A percentile compares a stretch with the other conserved stretches of the same genome.
These are phyloP conservation scores for Pseudomugil tenellus DNA, from an alignment of 2,797 vertebrate genomes.

Conservation along the genomic window DNA sequence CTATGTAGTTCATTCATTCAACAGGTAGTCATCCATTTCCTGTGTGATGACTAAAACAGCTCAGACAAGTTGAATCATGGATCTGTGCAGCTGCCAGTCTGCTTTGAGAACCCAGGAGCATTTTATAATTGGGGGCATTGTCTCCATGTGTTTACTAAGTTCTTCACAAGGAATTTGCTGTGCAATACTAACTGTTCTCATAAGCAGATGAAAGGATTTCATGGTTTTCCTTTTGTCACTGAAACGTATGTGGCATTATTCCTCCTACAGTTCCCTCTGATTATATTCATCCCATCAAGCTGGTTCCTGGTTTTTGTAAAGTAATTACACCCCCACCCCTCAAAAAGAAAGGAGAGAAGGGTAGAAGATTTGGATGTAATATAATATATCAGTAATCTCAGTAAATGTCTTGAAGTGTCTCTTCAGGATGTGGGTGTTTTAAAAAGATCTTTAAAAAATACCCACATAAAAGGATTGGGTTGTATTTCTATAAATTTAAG, in stretches of 20 bases:
- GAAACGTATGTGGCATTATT: slow-evolving; percentile 21
- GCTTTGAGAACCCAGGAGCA: slow-evolving; percentile 16
- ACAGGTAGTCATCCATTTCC: slow-evolving; percentile 29
- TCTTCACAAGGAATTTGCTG: neutral
- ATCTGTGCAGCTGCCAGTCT: slow-evolving; percentile 35
- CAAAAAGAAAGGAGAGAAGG: slow-evolving; percentile 17
- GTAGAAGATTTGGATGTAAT: slow-evolving; percentile 33
- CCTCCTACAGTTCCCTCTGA: slow-evolving; percentile 13
- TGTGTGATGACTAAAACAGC: slow-evolving; percentile 24
- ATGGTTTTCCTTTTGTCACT: slow-evolving; percentile 21
- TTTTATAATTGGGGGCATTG: slow-evolving; percentile 48
- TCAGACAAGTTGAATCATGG: slow-evolving; percentile 50
- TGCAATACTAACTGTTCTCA: slow-evolving; percentile 16
- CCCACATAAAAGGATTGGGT: neutral
- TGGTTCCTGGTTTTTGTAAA: slow-evolving; percentile 54
- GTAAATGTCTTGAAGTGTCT: slow-evolving; percentile 11
- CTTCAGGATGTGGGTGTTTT: slow-evolving; percentile 11
- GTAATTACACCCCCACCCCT: slow-evolving; percentile 39
- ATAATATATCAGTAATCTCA: slow-evolving; percentile 21
- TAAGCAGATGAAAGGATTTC: slow-evolving; percentile 35
- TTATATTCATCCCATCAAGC: slow-evolving; percentile 38
- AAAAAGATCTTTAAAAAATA: neutral
- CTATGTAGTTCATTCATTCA: neutral
- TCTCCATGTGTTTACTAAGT: slow-evolving; percentile 31
- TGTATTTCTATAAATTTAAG: slow-evolving; percentile 19